A percentile compares a stretch with the other conserved stretches of the same genome.
phyloP scores from a whole-genome alignment of 2,113 vertebrate species.

The Microtus ochrogaster region DNA sequence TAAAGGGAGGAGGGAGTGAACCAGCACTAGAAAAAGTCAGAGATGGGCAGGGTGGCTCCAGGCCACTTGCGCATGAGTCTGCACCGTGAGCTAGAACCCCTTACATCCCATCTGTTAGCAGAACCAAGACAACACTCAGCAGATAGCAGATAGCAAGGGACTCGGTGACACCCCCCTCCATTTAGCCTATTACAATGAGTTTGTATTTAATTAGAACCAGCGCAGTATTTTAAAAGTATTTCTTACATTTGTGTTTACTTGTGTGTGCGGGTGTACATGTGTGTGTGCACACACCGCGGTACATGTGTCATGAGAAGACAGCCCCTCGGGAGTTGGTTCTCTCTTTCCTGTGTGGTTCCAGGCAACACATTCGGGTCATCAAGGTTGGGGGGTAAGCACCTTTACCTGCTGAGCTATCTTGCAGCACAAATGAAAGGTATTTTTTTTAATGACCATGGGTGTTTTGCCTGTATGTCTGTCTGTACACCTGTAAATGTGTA shows the following conservation, averaged over 20 bases:
- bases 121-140: background rate
- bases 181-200: background rate
- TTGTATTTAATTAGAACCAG: background rate
- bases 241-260: background rate
- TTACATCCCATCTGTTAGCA: background rate
- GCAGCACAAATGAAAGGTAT: background rate
- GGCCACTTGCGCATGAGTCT: background rate
- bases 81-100: background rate
- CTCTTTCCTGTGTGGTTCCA: background rate
- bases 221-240: background rate
- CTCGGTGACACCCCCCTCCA: background rate
- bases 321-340: no score
- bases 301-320: background rate
- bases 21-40: background rate
- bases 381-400: background rate
- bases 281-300: background rate
- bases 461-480: background rate
- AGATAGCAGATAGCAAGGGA: background rate
- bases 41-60: background rate
- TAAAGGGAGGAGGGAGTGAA: fast-evolving
- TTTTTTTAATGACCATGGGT: background rate
- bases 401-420: background rate
- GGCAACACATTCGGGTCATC: background rate
- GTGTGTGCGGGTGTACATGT: fast-evolving
- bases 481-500: background rate